These are phyloP conservation scores for Antigone vipio DNA, from an alignment of 2,113 vertebrate species.

Conservation along the genomic window DNA sequence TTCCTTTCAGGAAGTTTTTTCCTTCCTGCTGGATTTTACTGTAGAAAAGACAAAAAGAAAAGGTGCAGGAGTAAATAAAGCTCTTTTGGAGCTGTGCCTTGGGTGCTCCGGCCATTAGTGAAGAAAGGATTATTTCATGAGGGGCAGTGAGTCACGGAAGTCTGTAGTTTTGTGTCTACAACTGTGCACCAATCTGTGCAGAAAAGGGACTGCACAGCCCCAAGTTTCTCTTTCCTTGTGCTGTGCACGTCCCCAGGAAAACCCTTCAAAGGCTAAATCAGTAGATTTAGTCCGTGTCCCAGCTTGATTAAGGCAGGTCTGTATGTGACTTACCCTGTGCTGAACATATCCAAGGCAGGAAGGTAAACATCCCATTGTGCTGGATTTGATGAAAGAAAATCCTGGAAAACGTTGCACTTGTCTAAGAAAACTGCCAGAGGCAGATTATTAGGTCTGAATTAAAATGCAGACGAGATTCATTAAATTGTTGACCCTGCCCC, in stretches of 20 bases:
- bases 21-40: neutral
- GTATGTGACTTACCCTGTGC: neutral
- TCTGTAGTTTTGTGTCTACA: neutral
- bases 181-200: neutral
- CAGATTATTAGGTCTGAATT: constrained; percentile 78
- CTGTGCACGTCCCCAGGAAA: neutral
- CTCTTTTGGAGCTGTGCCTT: neutral
- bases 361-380: constrained; percentile 65
- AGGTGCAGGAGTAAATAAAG: neutral
- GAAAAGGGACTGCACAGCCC: neutral
- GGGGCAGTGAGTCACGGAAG: neutral
- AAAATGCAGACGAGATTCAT: constrained; percentile 81
- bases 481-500: constrained; percentile 79
- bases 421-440: constrained; percentile 72
- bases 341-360: constrained; percentile 12
- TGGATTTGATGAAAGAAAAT: constrained; percentile 57
- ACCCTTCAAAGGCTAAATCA: neutral
- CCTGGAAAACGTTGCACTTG: constrained; percentile 54
- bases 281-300: neutral
- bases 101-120: neutral
- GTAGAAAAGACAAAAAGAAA: neutral
- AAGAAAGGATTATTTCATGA: neutral
- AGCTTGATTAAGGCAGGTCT: neutral
- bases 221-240: neutral
- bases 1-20: neutral